These are phyloP conservation scores for Orycteropus afer DNA, from an alignment of 2,113 vertebrate species.

Conservation along the genomic window DNA sequence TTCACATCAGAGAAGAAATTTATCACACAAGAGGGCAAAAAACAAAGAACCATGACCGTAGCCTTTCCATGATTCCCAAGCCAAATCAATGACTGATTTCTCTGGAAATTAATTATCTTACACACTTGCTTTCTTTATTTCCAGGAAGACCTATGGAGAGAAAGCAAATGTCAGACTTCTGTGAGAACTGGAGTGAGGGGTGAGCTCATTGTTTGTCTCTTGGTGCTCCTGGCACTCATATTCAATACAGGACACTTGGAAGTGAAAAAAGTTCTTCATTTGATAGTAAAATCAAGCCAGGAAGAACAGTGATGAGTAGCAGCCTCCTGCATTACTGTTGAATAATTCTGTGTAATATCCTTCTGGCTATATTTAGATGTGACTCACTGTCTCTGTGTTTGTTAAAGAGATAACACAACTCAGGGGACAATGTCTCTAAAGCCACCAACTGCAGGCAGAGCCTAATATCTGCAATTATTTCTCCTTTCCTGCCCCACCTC, in stretches of 20 bases:
- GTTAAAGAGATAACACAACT: not conserved
- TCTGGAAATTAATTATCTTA: not conserved
- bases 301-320: not conserved
- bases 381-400: slow-evolving; percentile 17
- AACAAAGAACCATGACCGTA: not conserved
- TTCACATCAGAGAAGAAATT: not conserved
- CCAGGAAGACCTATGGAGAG: not conserved
- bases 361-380: slow-evolving; percentile 46
- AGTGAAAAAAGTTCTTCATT: not conserved
- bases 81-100: not conserved
- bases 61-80: not conserved
- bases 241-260: not conserved
- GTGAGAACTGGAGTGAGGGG: not conserved
- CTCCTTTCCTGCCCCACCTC: too few relatives aligned
- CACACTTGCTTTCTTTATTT: not conserved
- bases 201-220: not conserved
- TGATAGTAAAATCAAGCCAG: slow-evolving; percentile 44
- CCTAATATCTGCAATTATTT: not conserved
- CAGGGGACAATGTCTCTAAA: not conserved
- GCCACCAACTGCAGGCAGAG: not conserved
- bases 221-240: too few relatives aligned
- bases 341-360: slow-evolving; percentile 43
- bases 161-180: not conserved
- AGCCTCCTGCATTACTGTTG: slow-evolving; percentile 6
- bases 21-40: not conserved